Evolutionary conservation across 2,113 vertebrate genomes (phyloP).

Genomic region (Dasyprocta punctata): DNA sequence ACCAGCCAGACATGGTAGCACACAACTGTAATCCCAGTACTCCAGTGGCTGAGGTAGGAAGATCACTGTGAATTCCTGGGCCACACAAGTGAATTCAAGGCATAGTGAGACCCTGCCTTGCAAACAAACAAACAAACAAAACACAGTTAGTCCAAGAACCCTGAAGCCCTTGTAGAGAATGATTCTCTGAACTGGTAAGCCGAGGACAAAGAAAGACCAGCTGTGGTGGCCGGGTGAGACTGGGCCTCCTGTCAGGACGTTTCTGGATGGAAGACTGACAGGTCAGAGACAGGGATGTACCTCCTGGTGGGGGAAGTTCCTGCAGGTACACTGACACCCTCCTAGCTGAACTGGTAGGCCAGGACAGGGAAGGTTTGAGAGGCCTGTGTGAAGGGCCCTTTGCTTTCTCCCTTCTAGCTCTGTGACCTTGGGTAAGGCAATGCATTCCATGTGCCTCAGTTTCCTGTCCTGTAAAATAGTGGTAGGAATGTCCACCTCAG

Average conservation of each 20-base stretch:
- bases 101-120: neutral
- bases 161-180: neutral
- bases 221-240: neutral
- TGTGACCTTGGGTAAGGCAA: no score
- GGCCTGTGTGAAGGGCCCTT: accelerated
- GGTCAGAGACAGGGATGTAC: neutral
- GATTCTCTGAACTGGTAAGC: neutral
- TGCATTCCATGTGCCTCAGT: neutral
- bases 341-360: neutral
- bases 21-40: neutral
- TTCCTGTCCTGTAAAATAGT: neutral
- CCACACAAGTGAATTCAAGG: neutral
- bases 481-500: neutral
- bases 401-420: neutral
- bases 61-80: neutral
- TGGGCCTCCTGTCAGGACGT: accelerated
- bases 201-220: neutral
- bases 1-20: neutral
- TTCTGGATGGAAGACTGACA: neutral
- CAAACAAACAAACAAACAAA: neutral
- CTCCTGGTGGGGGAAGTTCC: neutral
- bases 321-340: neutral
- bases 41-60: neutral
- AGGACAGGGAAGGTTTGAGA: neutral
- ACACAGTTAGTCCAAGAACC: neutral